Evolutionary conservation across 2,113 vertebrate species (phyloP).

Genomic region (Theropithecus gelada): DNA sequence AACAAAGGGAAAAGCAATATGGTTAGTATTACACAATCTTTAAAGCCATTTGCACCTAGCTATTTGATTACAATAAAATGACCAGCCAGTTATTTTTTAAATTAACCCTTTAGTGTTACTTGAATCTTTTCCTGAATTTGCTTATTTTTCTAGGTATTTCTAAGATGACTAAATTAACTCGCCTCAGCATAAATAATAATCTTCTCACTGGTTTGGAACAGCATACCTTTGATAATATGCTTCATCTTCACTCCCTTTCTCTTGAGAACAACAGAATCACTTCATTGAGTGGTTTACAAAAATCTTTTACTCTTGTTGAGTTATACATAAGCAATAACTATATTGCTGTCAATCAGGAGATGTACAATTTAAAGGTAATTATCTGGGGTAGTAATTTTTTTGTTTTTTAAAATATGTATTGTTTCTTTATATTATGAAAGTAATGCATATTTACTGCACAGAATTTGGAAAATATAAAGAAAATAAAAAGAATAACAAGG

Average conservation of each 20-base stretch:
- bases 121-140: constrained; percentile 51
- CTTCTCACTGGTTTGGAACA: constrained; percentile 85
- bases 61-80: background rate
- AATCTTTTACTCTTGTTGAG: constrained; percentile 86
- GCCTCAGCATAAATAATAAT: constrained; percentile 89
- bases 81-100: background rate
- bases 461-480: constrained; percentile 31
- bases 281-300: constrained; percentile 87
- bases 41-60: background rate
- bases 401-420: background rate
- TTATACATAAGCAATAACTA: constrained; percentile 91
- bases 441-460: background rate
- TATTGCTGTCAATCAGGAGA: constrained; percentile 87
- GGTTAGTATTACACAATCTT: background rate
- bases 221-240: constrained; percentile 84
- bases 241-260: constrained; percentile 89
- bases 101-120: background rate
- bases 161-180: constrained; percentile 85
- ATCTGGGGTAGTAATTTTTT: background rate
- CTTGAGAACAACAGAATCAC: constrained; percentile 89
- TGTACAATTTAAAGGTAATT: constrained; percentile 89
- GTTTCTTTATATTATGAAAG: background rate
- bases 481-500: constrained; percentile 8
- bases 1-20: constrained; percentile 4
- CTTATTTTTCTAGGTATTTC: constrained; percentile 85